phyloP scores from a whole-genome alignment of 64 coral and sea anemone species.

The Actinia tenebrosa region DNA sequence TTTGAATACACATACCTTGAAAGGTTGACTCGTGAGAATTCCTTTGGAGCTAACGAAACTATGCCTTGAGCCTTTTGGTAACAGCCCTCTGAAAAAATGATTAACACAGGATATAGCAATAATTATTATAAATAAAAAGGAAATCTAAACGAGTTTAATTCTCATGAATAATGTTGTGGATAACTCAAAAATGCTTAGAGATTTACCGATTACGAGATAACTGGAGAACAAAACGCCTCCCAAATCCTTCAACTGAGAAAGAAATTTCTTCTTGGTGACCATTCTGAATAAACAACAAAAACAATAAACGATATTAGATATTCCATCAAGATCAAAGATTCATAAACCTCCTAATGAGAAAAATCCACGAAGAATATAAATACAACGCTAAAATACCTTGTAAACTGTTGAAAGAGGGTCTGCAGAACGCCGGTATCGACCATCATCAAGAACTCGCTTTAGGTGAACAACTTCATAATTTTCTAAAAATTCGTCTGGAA shows the following conservation, averaged over 20 bases:
- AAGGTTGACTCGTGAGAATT: neutral
- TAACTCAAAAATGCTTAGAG: neutral
- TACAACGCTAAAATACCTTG: neutral
- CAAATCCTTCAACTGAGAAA: neutral
- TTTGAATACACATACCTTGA: neutral
- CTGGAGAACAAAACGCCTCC: neutral
- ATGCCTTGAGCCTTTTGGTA: neutral
- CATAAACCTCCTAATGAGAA: neutral
- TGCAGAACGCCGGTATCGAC: neutral
- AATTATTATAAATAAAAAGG: neutral
- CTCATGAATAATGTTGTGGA: neutral
- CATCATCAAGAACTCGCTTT: neutral
- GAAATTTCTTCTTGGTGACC: neutral
- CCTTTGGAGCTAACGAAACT: neutral
- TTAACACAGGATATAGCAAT: neutral
- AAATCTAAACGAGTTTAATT: neutral
- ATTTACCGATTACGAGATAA: constrained; percentile 29
- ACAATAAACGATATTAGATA: neutral
- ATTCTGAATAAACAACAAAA: neutral
- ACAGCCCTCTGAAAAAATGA: neutral
- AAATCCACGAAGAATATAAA: neutral
- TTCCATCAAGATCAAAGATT: neutral
- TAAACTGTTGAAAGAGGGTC: neutral
- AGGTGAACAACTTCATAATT: constrained; percentile 1
- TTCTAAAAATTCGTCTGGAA: constrained; percentile 15